These are phyloP conservation scores for Toxotes jaculatrix DNA, from an alignment of 2,113 vertebrate genomes.

Conservation along the genomic window DNA sequence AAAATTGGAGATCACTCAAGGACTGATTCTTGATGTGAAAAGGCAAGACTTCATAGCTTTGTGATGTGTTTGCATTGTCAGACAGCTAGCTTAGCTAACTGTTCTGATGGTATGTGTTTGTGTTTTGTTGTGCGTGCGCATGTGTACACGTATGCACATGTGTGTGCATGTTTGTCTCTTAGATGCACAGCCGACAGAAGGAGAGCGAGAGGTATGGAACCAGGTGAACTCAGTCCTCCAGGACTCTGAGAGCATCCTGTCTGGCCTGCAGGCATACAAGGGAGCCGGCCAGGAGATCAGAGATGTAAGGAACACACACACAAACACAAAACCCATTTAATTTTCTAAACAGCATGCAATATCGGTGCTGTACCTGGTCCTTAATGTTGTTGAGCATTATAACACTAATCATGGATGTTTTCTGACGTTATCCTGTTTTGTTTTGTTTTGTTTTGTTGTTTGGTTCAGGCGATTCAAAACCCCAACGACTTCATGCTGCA, in stretches of 20 bases:
- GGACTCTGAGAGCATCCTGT: conserved; percentile 95
- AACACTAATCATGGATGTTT: neutral
- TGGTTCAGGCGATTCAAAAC: conserved; percentile 94
- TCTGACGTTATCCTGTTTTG: neutral
- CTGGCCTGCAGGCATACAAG: conserved; percentile 96
- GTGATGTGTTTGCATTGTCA: neutral
- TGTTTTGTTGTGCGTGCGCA: neutral
- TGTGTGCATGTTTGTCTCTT: conserved; percentile 35
- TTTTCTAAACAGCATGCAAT: neutral
- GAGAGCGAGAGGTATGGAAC: conserved; percentile 96
- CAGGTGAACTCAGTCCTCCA: conserved; percentile 96
- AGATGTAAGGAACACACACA: conserved; percentile 87
- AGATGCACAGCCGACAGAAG: conserved; percentile 98
- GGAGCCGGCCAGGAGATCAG: conserved; percentile 97
- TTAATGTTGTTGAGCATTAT: neutral
- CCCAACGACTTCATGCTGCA: conserved; percentile 93
- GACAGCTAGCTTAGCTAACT: neutral
- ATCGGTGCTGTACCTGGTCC: neutral
- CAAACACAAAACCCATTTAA: neutral
- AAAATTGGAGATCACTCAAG: neutral
- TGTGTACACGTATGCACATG: neutral
- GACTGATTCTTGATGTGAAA: conserved; percentile 35
- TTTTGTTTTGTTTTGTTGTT: neutral
- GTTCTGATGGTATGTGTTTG: neutral
- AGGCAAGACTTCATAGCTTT: neutral